Conservation (phyloP, 2,797 vertebrate species). For the Sebastes vulpes region DNA sequence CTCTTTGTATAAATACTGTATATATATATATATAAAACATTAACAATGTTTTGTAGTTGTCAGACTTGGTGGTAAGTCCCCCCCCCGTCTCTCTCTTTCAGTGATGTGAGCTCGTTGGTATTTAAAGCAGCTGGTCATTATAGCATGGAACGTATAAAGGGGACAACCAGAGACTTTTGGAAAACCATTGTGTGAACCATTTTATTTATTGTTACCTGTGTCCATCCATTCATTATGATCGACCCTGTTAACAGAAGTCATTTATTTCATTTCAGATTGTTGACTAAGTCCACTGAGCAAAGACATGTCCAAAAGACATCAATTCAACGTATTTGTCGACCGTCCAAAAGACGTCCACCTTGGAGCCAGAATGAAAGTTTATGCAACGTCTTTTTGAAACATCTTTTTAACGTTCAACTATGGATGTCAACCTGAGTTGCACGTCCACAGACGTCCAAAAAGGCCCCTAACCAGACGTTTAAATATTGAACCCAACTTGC, state of each 20-base stretch:
- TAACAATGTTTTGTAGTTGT: neutral
- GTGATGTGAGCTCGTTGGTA: constrained; percentile 83
- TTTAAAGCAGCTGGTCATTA: constrained; percentile 81
- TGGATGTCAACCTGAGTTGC: too few species aligned
- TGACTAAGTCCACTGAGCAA: constrained; percentile 8
- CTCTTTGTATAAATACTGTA: neutral
- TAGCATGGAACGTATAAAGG: constrained; percentile 77
- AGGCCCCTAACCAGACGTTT: too few species aligned
- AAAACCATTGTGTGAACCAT: constrained; percentile 16
- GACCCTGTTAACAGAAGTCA: constrained; percentile 27
- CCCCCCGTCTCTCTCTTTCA: neutral
- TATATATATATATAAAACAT: neutral
- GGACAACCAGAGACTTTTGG: too few species aligned
- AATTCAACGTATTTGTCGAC: neutral
- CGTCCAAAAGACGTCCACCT: too few species aligned
- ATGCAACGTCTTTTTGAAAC: too few species aligned
- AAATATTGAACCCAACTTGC: too few species aligned
- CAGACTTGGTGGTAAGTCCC: neutral
- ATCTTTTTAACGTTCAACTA: too few species aligned
- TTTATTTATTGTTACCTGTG: constrained; percentile 59
- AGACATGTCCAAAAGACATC: too few species aligned
- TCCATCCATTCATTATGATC: constrained; percentile 35
- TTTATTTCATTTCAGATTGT: constrained; percentile 9
- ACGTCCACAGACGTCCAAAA: too few species aligned
- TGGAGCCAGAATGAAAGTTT: too few species aligned